A percentile compares a stretch with the other conserved stretches of the same genome.
phyloP scores from a whole-genome alignment of 2,797 vertebrate genomes.

The Pseudochirops corinnae region DNA sequence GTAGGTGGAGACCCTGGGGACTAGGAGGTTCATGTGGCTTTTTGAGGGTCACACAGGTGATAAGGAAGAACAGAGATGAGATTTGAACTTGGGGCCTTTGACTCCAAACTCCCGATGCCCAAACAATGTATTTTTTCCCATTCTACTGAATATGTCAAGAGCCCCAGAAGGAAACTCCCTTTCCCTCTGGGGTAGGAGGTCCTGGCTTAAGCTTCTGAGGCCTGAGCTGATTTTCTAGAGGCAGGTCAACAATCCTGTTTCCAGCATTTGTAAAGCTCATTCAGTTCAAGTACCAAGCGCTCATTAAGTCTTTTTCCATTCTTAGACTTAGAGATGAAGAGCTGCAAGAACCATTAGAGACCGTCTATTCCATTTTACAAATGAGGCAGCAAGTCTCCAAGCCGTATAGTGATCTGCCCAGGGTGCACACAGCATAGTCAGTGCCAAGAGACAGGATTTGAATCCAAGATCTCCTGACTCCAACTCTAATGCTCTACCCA shows the following conservation, averaged over 20 bases:
- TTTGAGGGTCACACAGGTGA: neutral
- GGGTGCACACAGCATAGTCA: too few relatives aligned
- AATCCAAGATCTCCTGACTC: too few relatives aligned
- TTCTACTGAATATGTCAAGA: accelerated
- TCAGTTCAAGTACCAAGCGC: too few relatives aligned
- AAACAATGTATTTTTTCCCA: neutral
- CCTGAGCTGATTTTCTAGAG: neutral
- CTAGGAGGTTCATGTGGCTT: neutral
- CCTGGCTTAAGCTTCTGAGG: neutral
- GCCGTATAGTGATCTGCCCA: too few relatives aligned
- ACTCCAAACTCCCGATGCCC: neutral
- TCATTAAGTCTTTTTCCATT: too few relatives aligned
- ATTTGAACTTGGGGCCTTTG: neutral
- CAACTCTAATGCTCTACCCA: too few relatives aligned
- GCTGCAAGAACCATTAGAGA: too few relatives aligned
- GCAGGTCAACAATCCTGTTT: neutral
- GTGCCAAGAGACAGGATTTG: too few relatives aligned
- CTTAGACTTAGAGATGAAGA: too few relatives aligned
- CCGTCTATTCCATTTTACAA: too few relatives aligned
- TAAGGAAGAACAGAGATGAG: neutral
- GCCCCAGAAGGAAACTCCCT: neutral
- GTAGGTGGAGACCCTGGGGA: neutral
- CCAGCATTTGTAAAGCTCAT: neutral
- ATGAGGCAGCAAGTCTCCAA: too few relatives aligned
- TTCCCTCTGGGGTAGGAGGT: too few relatives aligned